phyloP scores from a whole-genome alignment of 2,888 invertebrate genomes.

The Metalampra italica region DNA sequence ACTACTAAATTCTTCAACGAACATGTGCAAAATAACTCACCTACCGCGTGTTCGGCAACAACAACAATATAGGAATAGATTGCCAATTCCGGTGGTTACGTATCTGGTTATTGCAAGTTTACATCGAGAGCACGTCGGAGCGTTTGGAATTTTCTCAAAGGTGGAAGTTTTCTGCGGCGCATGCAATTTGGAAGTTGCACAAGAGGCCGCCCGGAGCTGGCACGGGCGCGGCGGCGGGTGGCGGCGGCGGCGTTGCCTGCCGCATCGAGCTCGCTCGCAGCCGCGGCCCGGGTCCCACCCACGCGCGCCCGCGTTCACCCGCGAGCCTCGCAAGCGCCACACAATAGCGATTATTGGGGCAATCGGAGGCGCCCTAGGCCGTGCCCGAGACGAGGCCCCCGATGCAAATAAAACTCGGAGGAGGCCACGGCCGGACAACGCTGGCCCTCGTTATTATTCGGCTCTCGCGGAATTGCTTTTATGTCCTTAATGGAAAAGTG shows the following conservation, averaged over 20 bases:
- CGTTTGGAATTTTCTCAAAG: slow-evolving; percentile 65
- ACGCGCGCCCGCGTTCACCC: slow-evolving; percentile 23
- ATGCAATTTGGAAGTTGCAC: slow-evolving; percentile 66
- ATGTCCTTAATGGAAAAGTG: slow-evolving; percentile 75
- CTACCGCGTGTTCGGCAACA: slow-evolving; percentile 16
- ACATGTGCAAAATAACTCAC: slow-evolving; percentile 1
- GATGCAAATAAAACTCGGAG: slow-evolving; percentile 73
- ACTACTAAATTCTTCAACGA: background rate
- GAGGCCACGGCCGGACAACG: slow-evolving; percentile 66
- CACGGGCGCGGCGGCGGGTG: slow-evolving; percentile 25
- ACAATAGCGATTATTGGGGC: slow-evolving; percentile 70
- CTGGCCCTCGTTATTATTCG: slow-evolving; percentile 76
- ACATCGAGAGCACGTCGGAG: slow-evolving; percentile 53
- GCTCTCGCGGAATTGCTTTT: slow-evolving; percentile 75
- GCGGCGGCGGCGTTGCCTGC: background rate
- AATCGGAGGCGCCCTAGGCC: slow-evolving; percentile 52
- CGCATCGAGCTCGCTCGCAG: slow-evolving; percentile 4
- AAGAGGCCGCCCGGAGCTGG: slow-evolving; percentile 37
- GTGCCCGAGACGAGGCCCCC: slow-evolving; percentile 52
- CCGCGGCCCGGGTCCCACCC: slow-evolving; percentile 11
- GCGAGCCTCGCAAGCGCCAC: slow-evolving; percentile 29
- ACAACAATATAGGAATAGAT: slow-evolving; percentile 47
- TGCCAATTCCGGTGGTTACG: slow-evolving; percentile 52
- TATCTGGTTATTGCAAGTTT: slow-evolving; percentile 57
- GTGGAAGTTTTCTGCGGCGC: slow-evolving; percentile 63